These are phyloP conservation scores for Thaumetopoea pityocampa DNA, from an alignment of 1,140 invertebrate species.

Conservation along the genomic window DNA sequence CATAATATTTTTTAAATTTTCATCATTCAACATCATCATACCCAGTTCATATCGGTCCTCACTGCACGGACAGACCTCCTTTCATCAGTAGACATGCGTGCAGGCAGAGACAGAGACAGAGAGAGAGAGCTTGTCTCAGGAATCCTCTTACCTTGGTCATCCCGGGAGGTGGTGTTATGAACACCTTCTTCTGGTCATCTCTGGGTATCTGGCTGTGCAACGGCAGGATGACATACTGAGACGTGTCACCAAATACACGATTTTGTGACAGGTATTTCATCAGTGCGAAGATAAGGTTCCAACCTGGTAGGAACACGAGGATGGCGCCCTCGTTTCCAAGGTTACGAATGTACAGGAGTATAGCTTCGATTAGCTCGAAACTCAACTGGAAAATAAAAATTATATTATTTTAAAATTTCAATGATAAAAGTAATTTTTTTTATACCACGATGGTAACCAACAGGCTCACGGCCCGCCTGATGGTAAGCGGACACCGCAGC, in stretches of 20 bases:
- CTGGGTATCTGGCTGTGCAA: slow-evolving; percentile 93
- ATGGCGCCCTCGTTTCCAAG: slow-evolving; percentile 89
- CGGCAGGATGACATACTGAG: slow-evolving; percentile 84
- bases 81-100: too few species aligned
- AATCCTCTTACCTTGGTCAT: slow-evolving; percentile 52
- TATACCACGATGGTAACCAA: background rate
- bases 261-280: slow-evolving; percentile 90
- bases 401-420: too few species aligned
- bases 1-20: background rate
- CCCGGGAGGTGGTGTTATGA: slow-evolving; percentile 83
- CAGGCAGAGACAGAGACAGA: too few species aligned
- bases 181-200: slow-evolving; percentile 93
- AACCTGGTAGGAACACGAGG: slow-evolving; percentile 94
- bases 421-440: slow-evolving; percentile 1
- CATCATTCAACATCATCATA: too few species aligned
- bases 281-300: slow-evolving; percentile 95
- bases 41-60: too few species aligned
- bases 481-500: background rate
- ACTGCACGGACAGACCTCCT: too few species aligned
- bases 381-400: slow-evolving; percentile 79
- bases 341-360: slow-evolving; percentile 86
- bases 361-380: slow-evolving; percentile 92
- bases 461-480: background rate
- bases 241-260: slow-evolving; percentile 82
- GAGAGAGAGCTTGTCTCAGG: too few species aligned